phyloP scores from a whole-genome alignment of 2,113 vertebrate species.

The Atrichornis clamosus region DNA sequence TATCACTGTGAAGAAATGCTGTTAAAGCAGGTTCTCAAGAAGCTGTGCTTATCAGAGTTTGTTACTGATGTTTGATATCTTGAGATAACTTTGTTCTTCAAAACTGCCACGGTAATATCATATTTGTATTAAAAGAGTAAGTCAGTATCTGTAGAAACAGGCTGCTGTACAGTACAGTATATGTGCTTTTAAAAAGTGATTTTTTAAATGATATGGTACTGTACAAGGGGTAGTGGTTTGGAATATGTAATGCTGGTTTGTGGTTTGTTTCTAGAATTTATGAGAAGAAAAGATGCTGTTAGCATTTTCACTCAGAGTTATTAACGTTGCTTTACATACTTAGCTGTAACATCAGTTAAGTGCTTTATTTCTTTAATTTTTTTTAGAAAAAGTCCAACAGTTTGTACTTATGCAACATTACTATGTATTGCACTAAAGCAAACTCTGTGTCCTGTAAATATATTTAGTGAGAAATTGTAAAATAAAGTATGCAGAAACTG shows the following conservation, averaged over 20 bases:
- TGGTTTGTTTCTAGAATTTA: constrained; percentile 70
- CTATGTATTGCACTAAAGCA: constrained; percentile 94
- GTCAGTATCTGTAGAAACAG: constrained; percentile 75
- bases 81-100: constrained; percentile 81
- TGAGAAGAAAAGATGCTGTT: constrained; percentile 73
- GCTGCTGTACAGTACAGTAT: constrained; percentile 67
- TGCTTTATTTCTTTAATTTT: constrained; percentile 77
- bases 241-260: not conserved
- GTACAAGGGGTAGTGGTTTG: constrained; percentile 63
- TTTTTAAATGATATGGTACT: constrained; percentile 64
- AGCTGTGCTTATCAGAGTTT: constrained; percentile 81
- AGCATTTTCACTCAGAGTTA: constrained; percentile 77
- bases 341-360: constrained; percentile 79
- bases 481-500: constrained; percentile 74
- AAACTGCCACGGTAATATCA: constrained; percentile 89
- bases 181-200: constrained; percentile 70
- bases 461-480: constrained; percentile 92
- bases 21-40: constrained; percentile 84
- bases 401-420: constrained; percentile 98
- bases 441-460: constrained; percentile 94
- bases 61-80: constrained; percentile 85
- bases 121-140: constrained; percentile 80
- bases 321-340: constrained; percentile 82
- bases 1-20: constrained; percentile 99
- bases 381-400: constrained; percentile 81